Evolutionary conservation across 1,140 invertebrate species (phyloP), one percentile per base, ranked within the genome.

Genomic region (Arion vulgaris): DNA sequence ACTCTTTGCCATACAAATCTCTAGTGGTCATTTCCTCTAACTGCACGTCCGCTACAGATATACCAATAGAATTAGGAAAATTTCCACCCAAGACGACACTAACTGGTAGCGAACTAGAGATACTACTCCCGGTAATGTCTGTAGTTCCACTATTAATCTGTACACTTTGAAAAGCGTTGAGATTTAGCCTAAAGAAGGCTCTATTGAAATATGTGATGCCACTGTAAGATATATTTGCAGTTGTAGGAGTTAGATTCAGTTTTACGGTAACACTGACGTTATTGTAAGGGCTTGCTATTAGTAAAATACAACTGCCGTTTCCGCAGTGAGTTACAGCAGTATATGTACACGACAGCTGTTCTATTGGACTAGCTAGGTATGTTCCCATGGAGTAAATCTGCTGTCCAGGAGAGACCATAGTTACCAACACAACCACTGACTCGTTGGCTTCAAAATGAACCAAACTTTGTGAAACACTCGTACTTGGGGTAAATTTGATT

Each of bases 11-110:
- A 32, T 32, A 17, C 11, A 32, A 32, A 66, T 34, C 62, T 7
- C 32, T 7, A 66, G 62, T 66, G n/a, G 62, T n/a, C 62, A 66
- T 66, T 23, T 66, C n/a, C n/a, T 66, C 62, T 66, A 66, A 32
- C n/a, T 15, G 7, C 9, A 66, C 28, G 17, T 66, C 28, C 28
- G 2, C 32, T 11, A 7, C 32, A 32, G 62, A 7, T 28, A 28
- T 66, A 15, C n/a, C 9, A 28, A 0, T 32, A 23, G 62, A 66
- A 1, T 32, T n/a, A 23, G n/a, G 2, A 28, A 66, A 34, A 17
- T 11, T 13, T 7, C 62, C 62, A 2, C 62, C 62, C 11, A 28
- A 9, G 7, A 66, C 62, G 32, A 66, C 62, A 13, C 32, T 1
- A 32, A 66, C 17, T 11, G 62, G 19, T 13, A 11, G 28, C 7